These are phyloP conservation scores for Cantharis rustica DNA, from an alignment of 2,888 invertebrate species.

Conservation along the genomic window DNA sequence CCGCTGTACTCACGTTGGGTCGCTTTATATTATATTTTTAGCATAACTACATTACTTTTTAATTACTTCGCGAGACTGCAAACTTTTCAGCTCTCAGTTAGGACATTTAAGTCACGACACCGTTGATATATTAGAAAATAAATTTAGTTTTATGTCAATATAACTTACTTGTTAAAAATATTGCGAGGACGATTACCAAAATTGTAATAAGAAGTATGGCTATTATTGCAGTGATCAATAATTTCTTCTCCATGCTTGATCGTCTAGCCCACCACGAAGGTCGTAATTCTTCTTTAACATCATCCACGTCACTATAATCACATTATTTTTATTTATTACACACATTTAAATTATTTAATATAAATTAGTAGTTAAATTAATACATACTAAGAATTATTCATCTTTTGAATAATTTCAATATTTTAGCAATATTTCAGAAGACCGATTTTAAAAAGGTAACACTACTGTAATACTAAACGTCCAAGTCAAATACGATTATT, in stretches of 20 bases:
- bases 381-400: conserved; percentile 30
- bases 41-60: neutral
- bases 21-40: neutral
- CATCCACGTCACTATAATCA: conserved; percentile 17
- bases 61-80: neutral
- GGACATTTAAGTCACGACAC: neutral
- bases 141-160: neutral
- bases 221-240: conserved; percentile 29
- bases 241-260: conserved; percentile 36
- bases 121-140: neutral
- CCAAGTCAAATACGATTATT: neutral
- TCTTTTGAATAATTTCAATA: neutral
- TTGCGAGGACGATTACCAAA: conserved; percentile 34
- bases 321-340: conserved; percentile 2
- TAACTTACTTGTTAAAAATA: conserved; percentile 40
- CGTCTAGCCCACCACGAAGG: conserved; percentile 32
- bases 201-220: conserved; percentile 33
- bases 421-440: neutral
- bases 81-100: neutral
- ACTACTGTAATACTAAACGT: conserved; percentile 3
- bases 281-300: conserved; percentile 18
- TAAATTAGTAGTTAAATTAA: neutral
- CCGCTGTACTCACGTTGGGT: neutral
- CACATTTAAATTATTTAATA: neutral
- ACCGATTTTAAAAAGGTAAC: conserved; percentile 5